Evolutionary conservation across 2,888 invertebrate genomes (phyloP).

Genomic region (Uropetala carovei): DNA sequence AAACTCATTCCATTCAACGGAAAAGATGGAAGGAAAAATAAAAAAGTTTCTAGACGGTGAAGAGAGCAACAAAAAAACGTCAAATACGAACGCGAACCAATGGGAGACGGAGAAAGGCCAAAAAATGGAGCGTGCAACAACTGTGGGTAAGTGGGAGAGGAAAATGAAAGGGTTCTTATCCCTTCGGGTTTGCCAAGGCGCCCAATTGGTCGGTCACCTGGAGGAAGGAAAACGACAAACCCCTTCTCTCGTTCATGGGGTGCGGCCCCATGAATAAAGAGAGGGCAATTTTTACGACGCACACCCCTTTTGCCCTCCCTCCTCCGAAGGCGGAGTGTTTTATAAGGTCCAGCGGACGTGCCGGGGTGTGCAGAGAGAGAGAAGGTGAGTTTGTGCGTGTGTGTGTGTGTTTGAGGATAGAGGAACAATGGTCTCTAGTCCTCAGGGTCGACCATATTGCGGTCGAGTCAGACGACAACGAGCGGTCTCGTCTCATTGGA

Average conservation of each 20-base stretch:
- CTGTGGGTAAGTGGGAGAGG: not conserved
- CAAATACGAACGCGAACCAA: not conserved
- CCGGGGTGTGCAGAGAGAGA: not conserved
- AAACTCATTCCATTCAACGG: not conserved
- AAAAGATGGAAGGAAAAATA: not conserved
- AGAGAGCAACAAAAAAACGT: not conserved
- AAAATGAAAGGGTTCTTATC: conserved; percentile 31
- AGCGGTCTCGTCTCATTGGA: conserved; percentile 16
- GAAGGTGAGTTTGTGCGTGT: not conserved
- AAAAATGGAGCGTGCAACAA: not conserved
- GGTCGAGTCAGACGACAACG: conserved; percentile 27
- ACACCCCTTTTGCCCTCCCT: conserved; percentile 41
- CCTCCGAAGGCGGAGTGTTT: not conserved
- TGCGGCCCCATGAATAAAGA: conserved; percentile 48
- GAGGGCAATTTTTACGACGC: conserved; percentile 28
- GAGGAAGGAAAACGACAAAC: not conserved
- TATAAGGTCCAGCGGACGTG: conserved; percentile 17
- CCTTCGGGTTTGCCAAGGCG: not conserved
- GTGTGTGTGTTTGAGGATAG: not conserved
- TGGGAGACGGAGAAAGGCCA: not conserved
- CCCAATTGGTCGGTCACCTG: conserved; percentile 60
- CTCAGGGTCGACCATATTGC: conserved; percentile 30
- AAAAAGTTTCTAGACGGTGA: not conserved
- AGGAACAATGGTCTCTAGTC: conserved; percentile 44
- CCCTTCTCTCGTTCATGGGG: not conserved